Base-by-base conservation (phyloP, 2,113 vertebrate genomes). In the Marcusenius ussheri region DNA sequence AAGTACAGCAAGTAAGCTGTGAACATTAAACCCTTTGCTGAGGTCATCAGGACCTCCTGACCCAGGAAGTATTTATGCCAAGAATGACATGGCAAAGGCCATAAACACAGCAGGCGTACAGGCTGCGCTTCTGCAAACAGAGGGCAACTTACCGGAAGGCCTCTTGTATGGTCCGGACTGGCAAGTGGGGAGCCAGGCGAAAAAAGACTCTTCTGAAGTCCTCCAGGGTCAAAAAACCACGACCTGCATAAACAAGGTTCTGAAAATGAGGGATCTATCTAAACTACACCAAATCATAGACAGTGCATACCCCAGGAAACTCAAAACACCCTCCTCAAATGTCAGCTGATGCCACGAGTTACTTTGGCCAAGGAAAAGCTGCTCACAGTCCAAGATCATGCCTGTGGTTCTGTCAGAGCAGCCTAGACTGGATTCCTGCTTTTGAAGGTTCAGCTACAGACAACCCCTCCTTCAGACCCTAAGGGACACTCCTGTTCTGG, bases 121-220 rank as follows among this genome's bases (percentile, higher is more conserved):
- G 24, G 10, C 24, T 45, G 45, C 15, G 83, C 10, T 49, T 17
- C 21, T 15, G 42, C 10, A 47, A 47, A n/a, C 49, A 50, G 84
- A 31, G 2, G 15, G 35, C 39, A 4, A 88, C 93, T 93, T 95
- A 97, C 95, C 94, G 94, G 93, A 97, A 95, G 1, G 94, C 92
- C 91, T 97, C 95, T 31, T 95, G 89, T 42, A 94, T 8, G 0
- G 93, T 94, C 91, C 95, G 94, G 56, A 94, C 93, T 0, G 94
- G 91, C 51, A 97, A 94, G 15, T 91, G 95, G 19, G 95, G 92
- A 90, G 93, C 94, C 93, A 96, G 86, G 1, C 87, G 94, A 24
- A 3, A 92, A 89, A 97, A 97, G 2, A 93, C 93, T 91, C 91
- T 95, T 89, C 93, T 93, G 92, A 97, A 96, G 93, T 96, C 95